Conservation (phyloP, 2,888 invertebrate genomes). For the Rhynchonema sp. region DNA sequence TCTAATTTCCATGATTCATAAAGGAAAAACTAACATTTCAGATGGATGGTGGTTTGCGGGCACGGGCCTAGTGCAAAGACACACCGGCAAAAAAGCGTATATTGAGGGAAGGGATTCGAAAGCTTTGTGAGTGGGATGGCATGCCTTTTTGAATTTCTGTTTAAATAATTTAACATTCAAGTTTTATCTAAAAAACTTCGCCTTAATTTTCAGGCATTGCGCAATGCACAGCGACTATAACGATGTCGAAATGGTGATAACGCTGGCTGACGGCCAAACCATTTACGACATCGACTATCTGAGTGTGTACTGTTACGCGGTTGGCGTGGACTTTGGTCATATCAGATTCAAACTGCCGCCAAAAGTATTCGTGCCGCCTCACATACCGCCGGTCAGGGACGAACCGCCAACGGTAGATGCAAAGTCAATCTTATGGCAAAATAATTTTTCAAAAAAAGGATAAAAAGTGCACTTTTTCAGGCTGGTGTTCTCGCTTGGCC, state of each 20-base stretch:
- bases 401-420: conserved; percentile 3
- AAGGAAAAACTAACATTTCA: conserved; percentile 6
- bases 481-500: background rate
- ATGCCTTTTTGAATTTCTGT: background rate
- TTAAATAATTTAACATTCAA: conserved; percentile 8
- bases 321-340: conserved; percentile 19
- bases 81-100: conserved; percentile 16
- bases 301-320: conserved; percentile 15
- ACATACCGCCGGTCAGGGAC: conserved; percentile 13
- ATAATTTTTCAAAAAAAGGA: background rate
- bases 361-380: conserved; percentile 16
- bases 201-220: conserved; percentile 15
- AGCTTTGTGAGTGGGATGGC: conserved; percentile 9
- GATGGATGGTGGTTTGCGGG: conserved; percentile 22
- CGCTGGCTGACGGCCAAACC: conserved; percentile 14
- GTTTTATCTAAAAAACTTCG: conserved; percentile 17
- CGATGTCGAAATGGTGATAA: conserved; percentile 13
- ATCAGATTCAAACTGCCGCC: conserved; percentile 13
- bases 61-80: conserved; percentile 13
- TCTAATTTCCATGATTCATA: background rate
- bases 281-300: conserved; percentile 20
- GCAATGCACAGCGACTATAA: conserved; percentile 16
- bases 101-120: conserved; percentile 15
- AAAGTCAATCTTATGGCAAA: background rate
- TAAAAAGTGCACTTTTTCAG: background rate